These are phyloP conservation scores for Euzophera pinguis DNA, from an alignment of 2,888 invertebrate genomes.

Conservation along the genomic window DNA sequence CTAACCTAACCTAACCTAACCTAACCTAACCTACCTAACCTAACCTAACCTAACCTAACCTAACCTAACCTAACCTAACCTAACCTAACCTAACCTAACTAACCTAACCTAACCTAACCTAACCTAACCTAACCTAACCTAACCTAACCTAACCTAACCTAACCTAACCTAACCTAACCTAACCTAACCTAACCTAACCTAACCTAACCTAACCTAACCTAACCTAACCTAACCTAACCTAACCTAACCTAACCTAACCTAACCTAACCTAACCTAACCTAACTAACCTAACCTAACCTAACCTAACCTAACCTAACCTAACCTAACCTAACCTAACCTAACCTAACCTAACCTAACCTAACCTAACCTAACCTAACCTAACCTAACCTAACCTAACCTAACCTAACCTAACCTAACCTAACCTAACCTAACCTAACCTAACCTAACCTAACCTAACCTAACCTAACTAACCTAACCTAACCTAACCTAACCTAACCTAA, in stretches of 20 bases:
- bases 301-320: slow-evolving; percentile 31
- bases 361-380: slow-evolving; percentile 21
- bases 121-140: slow-evolving; percentile 17
- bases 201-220: slow-evolving; percentile 19
- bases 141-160: slow-evolving; percentile 17
- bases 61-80: slow-evolving; percentile 19
- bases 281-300: slow-evolving; percentile 23
- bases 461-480: slow-evolving; percentile 22
- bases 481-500: slow-evolving; percentile 23
- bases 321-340: slow-evolving; percentile 29
- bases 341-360: slow-evolving; percentile 21
- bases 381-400: slow-evolving; percentile 21
- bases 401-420: slow-evolving; percentile 29
- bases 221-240: slow-evolving; percentile 23
- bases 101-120: slow-evolving; percentile 21
- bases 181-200: slow-evolving; percentile 19
- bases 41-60: slow-evolving; percentile 18
- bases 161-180: slow-evolving; percentile 19
- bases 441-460: slow-evolving; percentile 26
- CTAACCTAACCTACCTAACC: slow-evolving; percentile 19
- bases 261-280: slow-evolving; percentile 20
- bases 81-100: slow-evolving; percentile 22
- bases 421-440: slow-evolving; percentile 27
- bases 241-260: slow-evolving; percentile 21
- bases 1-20: slow-evolving; percentile 18